phyloP scores from a whole-genome alignment of 1,140 invertebrate species.

The Protaetia brevitarsis region DNA sequence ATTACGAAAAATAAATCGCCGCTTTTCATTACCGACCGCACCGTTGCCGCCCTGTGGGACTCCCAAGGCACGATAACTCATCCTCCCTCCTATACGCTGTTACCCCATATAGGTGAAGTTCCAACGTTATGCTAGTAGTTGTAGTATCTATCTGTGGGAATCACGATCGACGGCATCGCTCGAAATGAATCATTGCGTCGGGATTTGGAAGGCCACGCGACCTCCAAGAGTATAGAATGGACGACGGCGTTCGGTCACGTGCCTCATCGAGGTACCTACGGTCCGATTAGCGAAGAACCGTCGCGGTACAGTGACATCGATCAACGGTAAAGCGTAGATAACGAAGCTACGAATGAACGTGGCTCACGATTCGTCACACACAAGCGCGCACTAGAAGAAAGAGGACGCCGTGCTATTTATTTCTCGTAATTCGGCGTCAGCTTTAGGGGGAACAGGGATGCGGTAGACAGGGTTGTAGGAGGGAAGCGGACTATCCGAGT shows the following conservation, averaged over 20 bases:
- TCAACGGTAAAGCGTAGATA: constrained; percentile 41
- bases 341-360: constrained; percentile 30
- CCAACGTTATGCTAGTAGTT: neutral
- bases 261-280: constrained; percentile 33
- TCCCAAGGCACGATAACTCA: no score
- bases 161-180: constrained; percentile 29
- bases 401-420: neutral
- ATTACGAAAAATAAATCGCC: constrained; percentile 38
- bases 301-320: constrained; percentile 34
- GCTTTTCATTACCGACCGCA: constrained; percentile 28
- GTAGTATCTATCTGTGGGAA: constrained; percentile 37
- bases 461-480: neutral
- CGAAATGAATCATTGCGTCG: constrained; percentile 38
- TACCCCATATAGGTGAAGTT: no score
- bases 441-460: neutral
- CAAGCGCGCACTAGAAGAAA: neutral
- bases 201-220: constrained; percentile 37
- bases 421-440: neutral
- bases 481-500: neutral
- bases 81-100: no score
- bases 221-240: constrained; percentile 31
- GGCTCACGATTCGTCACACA: constrained; percentile 4
- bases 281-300: constrained; percentile 35
- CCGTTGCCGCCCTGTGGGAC: neutral
- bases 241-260: constrained; percentile 33